phyloP scores from a whole-genome alignment of 2,797 vertebrate species.

The Pangasius larnaudii region DNA sequence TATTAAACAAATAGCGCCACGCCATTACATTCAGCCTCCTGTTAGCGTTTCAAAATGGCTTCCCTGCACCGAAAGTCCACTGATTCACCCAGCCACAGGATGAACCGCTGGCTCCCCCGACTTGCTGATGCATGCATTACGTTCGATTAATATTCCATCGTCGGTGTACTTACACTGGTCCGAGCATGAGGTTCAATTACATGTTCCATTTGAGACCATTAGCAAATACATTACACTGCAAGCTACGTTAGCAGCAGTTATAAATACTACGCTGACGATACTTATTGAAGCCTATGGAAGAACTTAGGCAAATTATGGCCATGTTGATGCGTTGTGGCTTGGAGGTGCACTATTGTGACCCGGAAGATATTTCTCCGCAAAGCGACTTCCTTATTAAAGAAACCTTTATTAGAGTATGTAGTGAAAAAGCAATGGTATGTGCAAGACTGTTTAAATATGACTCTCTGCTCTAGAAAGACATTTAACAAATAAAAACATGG shows the following conservation, averaged over 20 bases:
- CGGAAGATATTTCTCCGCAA: neutral
- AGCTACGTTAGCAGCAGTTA: conserved; percentile 21
- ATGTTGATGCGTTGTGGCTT: conserved; percentile 4
- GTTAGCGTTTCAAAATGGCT: conserved; percentile 64
- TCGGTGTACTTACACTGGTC: conserved; percentile 45
- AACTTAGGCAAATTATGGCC: conserved; percentile 2
- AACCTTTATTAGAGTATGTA: neutral
- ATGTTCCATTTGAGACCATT: conserved; percentile 57
- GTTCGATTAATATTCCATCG: conserved; percentile 43
- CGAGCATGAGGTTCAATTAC: conserved; percentile 51
- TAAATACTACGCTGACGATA: conserved; percentile 19
- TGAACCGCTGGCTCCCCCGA: neutral
- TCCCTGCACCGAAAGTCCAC: neutral
- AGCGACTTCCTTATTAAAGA: neutral
- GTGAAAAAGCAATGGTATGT: neutral
- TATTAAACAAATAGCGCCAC: conserved; percentile 79
- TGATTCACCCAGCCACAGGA: conserved; percentile 12
- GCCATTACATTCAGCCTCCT: conserved; percentile 68
- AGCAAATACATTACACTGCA: conserved; percentile 39
- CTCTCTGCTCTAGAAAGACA: neutral
- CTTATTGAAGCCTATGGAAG: neutral
- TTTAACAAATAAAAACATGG: neutral
- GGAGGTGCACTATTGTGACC: neutral
- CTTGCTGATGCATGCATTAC: conserved; percentile 40
- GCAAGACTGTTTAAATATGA: neutral